These are phyloP conservation scores for Coelopa pilipes DNA, from an alignment of 2,888 invertebrate genomes.

Conservation along the genomic window DNA sequence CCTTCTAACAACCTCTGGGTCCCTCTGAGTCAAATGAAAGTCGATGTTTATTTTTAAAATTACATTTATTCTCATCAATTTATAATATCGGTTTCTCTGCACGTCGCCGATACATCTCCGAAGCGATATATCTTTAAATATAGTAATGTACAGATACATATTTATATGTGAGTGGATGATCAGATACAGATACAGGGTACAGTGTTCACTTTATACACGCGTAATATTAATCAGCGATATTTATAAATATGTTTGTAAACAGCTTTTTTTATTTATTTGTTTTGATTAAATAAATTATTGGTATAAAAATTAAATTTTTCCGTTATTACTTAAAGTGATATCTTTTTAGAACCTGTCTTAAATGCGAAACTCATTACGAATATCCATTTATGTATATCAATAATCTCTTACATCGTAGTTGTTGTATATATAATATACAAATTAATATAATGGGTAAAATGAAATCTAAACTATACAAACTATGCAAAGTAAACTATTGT, in stretches of 20 bases:
- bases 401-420: background rate
- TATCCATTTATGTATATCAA: background rate
- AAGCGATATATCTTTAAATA: background rate
- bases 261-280: background rate
- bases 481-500: background rate
- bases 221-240: background rate
- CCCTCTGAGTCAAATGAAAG: too few species aligned
- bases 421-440: constrained; percentile 25
- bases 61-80: constrained; percentile 11
- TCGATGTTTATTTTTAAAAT: background rate
- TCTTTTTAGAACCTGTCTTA: background rate
- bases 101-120: background rate
- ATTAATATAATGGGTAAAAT: background rate
- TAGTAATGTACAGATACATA: background rate
- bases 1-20: too few species aligned
- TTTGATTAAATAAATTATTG: background rate
- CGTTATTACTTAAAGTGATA: constrained; percentile 2
- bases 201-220: constrained; percentile 1
- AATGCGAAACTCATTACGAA: constrained; percentile 2
- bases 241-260: background rate
- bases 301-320: background rate
- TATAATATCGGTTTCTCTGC: background rate
- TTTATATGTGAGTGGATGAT: background rate
- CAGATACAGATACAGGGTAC: background rate
- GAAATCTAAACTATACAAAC: constrained; percentile 6